phyloP scores from a whole-genome alignment of 2,113 vertebrate genomes.

The Sinocyclocheilus rhinocerous region DNA sequence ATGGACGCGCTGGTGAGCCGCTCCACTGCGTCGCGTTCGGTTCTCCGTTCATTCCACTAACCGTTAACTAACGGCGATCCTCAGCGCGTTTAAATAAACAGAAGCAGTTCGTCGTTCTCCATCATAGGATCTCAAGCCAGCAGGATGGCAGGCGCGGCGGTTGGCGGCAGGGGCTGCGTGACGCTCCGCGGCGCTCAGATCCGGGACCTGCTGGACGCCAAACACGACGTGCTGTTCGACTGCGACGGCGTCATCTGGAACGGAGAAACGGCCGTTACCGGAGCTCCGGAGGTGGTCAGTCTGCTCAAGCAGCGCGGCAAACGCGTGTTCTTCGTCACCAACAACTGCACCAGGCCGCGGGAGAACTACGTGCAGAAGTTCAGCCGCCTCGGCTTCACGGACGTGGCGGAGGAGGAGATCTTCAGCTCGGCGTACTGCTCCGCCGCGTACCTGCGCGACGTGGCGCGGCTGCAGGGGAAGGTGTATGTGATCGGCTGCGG shows the following conservation, averaged over 20 bases:
- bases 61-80: background rate
- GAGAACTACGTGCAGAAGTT: conserved; percentile 81
- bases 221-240: conserved; percentile 80
- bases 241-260: conserved; percentile 86
- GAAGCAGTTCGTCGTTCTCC: background rate
- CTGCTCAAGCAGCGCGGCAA: conserved; percentile 78
- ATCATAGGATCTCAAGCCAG: conserved; percentile 44
- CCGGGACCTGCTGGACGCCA: conserved; percentile 76
- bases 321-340: conserved; percentile 82
- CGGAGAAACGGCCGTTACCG: conserved; percentile 77
- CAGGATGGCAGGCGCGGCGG: conserved; percentile 69
- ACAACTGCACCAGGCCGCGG: conserved; percentile 84
- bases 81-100: background rate
- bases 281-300: conserved; percentile 80
- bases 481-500: conserved; percentile 83
- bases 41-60: background rate
- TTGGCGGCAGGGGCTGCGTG: conserved; percentile 62
- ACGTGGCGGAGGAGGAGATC: conserved; percentile 77
- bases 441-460: conserved; percentile 78
- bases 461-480: conserved; percentile 64
- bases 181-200: conserved; percentile 72
- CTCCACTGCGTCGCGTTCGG: background rate
- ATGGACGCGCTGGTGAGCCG: conserved; percentile 43
- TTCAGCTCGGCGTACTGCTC: conserved; percentile 84
- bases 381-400: conserved; percentile 77